phyloP scores from a whole-genome alignment of 2,797 vertebrate genomes.

The Rousettus madagascariensis region DNA sequence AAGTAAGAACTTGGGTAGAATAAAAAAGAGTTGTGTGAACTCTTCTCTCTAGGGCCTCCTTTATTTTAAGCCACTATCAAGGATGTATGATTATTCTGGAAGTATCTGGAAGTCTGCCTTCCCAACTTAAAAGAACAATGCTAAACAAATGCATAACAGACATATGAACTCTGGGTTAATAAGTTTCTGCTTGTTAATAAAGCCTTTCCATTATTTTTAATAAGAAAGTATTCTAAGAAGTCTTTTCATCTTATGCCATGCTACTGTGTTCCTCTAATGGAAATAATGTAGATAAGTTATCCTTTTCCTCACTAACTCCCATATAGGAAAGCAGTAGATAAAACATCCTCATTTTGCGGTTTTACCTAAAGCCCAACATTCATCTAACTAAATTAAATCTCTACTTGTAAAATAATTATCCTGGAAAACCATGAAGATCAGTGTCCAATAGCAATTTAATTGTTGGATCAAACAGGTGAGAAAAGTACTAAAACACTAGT shows the following conservation, averaged over 20 bases:
- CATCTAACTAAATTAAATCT: background rate
- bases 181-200: background rate
- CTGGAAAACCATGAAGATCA: background rate
- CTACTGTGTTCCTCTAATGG: background rate
- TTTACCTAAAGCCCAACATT: slow-evolving; percentile 8
- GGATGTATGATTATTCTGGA: background rate
- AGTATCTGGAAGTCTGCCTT: background rate
- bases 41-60: background rate
- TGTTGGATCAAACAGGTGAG: background rate
- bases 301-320: background rate
- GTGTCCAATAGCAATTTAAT: background rate
- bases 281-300: slow-evolving; percentile 19
- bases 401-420: background rate
- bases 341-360: slow-evolving; percentile 8
- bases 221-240: slow-evolving; percentile 47
- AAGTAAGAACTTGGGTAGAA: background rate
- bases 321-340: background rate
- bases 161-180: background rate
- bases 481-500: background rate
- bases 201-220: slow-evolving; percentile 48
- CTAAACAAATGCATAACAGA: background rate
- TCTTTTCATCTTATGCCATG: slow-evolving; percentile 12
- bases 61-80: background rate
- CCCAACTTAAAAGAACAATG: background rate
- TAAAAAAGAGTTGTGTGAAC: background rate